Conservation (phyloP, 2,888 invertebrate species). For the Schrankia costaestrigalis region DNA sequence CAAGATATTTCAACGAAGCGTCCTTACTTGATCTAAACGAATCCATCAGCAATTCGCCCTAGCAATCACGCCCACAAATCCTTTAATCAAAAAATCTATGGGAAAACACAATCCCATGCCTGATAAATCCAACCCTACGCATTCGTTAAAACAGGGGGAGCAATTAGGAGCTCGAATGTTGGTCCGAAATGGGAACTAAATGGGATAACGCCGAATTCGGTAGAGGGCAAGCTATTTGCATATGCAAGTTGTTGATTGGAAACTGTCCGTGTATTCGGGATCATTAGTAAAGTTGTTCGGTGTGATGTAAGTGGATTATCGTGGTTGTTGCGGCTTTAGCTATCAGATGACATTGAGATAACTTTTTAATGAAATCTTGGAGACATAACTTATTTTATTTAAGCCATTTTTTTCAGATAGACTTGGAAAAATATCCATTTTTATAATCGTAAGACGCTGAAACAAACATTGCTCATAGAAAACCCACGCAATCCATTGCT, state of each 20-base stretch:
- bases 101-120: slow-evolving; percentile 30
- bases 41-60: too few relatives aligned
- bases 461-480: too few relatives aligned
- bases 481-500: too few relatives aligned
- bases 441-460: too few relatives aligned
- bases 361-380: too few relatives aligned
- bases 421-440: too few relatives aligned
- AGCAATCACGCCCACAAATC: background rate
- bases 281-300: slow-evolving; percentile 33
- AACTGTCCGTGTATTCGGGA: slow-evolving; percentile 33
- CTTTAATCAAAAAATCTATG: slow-evolving; percentile 17
- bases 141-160: slow-evolving; percentile 39
- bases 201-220: slow-evolving; percentile 36
- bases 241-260: slow-evolving; percentile 44
- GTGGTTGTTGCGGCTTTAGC: slow-evolving; percentile 1
- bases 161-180: slow-evolving; percentile 47
- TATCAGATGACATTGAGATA: too few relatives aligned
- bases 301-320: slow-evolving; percentile 27
- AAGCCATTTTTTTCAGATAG: too few relatives aligned
- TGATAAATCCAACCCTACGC: slow-evolving; percentile 42
- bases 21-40: too few relatives aligned
- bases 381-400: too few relatives aligned
- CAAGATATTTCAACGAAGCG: too few relatives aligned
- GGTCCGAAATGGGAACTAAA: slow-evolving; percentile 46
- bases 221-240: slow-evolving; percentile 36